These are phyloP conservation scores for Xenops minutus DNA, from an alignment of 2,797 vertebrate species.

Conservation along the genomic window DNA sequence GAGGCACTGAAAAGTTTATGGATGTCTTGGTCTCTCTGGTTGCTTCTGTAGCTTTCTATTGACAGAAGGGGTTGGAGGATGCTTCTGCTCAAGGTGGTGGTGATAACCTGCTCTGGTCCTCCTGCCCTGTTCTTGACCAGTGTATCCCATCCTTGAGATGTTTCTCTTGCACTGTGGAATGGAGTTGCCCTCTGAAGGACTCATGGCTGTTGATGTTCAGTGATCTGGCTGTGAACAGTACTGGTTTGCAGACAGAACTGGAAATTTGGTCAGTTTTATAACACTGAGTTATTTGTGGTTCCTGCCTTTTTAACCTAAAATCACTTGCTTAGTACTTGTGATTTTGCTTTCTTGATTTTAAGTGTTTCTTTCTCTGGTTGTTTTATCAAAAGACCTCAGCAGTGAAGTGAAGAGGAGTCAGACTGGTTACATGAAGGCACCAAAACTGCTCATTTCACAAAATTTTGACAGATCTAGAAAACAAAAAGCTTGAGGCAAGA, in stretches of 20 bases:
- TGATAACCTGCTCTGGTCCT: background rate
- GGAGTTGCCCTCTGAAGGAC: background rate
- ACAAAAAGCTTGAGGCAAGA: background rate
- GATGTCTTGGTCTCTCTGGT: background rate
- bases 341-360: background rate
- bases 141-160: background rate
- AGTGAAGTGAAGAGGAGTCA: background rate
- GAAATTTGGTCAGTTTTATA: background rate
- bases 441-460: background rate
- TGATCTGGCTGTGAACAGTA: background rate
- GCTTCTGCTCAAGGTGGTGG: rapidly evolving
- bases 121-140: background rate
- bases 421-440: background rate
- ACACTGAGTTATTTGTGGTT: background rate
- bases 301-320: background rate
- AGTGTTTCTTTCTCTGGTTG: background rate
- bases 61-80: background rate
- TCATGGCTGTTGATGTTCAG: background rate
- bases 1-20: background rate
- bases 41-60: background rate
- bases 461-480: background rate
- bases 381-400: background rate
- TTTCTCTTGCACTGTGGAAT: background rate
- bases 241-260: background rate
- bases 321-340: background rate